Percentiles rank a stretch among this genome's conserved stretches.
Evolutionary conservation across 1,140 invertebrate genomes (phyloP).

Genomic region (Rhizoglyphus robini): DNA sequence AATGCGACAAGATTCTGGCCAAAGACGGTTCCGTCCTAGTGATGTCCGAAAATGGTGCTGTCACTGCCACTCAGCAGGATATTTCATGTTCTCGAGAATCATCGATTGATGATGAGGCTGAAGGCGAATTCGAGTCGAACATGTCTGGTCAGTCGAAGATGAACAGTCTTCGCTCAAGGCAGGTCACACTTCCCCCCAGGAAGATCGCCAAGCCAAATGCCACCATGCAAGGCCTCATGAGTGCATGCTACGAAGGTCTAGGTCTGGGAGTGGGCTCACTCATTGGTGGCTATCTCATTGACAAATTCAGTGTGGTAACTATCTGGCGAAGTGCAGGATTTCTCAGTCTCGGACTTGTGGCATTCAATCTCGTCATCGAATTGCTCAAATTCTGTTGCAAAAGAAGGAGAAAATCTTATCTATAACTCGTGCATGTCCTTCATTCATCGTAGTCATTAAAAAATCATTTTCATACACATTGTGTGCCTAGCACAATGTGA

Average conservation of each 20-base stretch:
- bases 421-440: too few relatives aligned
- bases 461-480: too few relatives aligned
- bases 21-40: too few relatives aligned
- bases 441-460: too few relatives aligned
- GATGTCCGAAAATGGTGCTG: background rate
- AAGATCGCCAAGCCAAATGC: constrained; percentile 19
- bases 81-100: background rate
- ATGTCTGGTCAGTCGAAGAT: background rate
- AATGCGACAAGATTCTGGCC: constrained; percentile 4
- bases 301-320: background rate
- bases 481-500: too few relatives aligned
- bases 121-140: constrained; percentile 9
- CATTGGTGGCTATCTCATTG: constrained; percentile 15
- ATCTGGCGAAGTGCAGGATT: constrained; percentile 11
- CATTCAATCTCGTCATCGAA: constrained; percentile 15
- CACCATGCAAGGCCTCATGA: constrained; percentile 49
- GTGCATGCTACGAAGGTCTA: constrained; percentile 42
- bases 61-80: too few relatives aligned
- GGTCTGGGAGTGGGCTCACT: constrained; percentile 23
- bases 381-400: background rate
- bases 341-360: background rate
- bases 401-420: background rate
- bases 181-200: background rate
- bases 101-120: background rate
- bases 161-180: background rate